Conservation (phyloP, 2,888 invertebrate genomes). For the Agrilus biguttatus region DNA sequence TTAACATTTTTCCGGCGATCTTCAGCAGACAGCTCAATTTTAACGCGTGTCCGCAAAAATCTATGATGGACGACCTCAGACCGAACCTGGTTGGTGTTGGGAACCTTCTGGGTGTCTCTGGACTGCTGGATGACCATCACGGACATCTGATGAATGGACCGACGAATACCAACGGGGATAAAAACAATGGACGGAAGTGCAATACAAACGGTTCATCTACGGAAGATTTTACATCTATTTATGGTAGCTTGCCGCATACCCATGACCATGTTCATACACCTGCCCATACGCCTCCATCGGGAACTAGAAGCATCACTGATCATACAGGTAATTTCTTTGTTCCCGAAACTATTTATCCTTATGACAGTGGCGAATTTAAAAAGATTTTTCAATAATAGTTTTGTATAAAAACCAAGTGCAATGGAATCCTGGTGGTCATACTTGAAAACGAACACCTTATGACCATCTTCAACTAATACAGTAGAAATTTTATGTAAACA, state of each 20-base stretch:
- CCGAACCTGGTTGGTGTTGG: slow-evolving; percentile 69
- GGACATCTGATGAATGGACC: slow-evolving; percentile 37
- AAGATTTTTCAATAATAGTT: too few relatives aligned
- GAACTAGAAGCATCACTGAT: slow-evolving; percentile 29
- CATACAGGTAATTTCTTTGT: slow-evolving; percentile 26
- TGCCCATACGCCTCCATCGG: slow-evolving; percentile 53
- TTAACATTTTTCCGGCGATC: slow-evolving; percentile 84
- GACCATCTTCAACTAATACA: too few relatives aligned
- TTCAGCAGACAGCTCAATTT: slow-evolving; percentile 82
- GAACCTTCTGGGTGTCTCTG: slow-evolving; percentile 63
- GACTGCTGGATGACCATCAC: slow-evolving; percentile 64
- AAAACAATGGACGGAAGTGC: slow-evolving; percentile 47
- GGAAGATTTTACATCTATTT: slow-evolving; percentile 79
- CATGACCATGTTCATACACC: slow-evolving; percentile 44
- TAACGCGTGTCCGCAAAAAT: slow-evolving; percentile 52
- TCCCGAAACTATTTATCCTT: too few relatives aligned
- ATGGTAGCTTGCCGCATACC: slow-evolving; percentile 42
- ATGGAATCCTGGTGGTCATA: too few relatives aligned
- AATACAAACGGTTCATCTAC: slow-evolving; percentile 68
- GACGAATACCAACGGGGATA: slow-evolving; percentile 24
- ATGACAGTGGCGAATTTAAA: too few relatives aligned
- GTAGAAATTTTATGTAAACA: too few relatives aligned
- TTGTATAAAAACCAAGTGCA: too few relatives aligned
- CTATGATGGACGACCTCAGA: slow-evolving; percentile 72
- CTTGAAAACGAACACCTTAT: too few relatives aligned